These are phyloP conservation scores for Squalus acanthias DNA, from an alignment of 2,797 vertebrate genomes.

Conservation along the genomic window DNA sequence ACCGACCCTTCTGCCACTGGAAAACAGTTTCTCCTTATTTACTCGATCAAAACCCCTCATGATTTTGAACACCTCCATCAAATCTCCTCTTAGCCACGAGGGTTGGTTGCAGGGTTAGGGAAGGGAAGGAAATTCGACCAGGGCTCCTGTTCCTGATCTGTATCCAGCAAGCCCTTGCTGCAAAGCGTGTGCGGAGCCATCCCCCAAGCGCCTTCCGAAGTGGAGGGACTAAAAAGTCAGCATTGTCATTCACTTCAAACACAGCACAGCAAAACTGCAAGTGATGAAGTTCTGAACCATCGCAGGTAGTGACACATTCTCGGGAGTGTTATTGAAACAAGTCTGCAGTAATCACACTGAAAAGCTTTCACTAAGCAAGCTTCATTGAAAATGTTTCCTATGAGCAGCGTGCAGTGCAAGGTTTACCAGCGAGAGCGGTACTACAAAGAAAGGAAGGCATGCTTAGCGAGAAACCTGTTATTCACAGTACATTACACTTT, in stretches of 20 bases:
- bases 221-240: neutral
- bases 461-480: neutral
- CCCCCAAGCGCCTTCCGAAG: neutral
- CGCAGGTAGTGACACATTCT: neutral
- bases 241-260: neutral
- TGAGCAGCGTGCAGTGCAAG: neutral
- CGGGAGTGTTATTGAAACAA: neutral
- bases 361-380: neutral
- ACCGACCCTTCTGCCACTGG: too few species aligned
- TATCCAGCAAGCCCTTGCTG: neutral
- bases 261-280: neutral
- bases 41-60: too few species aligned
- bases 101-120: neutral
- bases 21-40: too few species aligned
- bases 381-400: neutral
- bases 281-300: neutral
- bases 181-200: neutral
- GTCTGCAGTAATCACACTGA: neutral
- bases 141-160: neutral
- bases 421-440: neutral
- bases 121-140: neutral
- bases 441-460: neutral
- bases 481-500: slow-evolving; percentile 10
- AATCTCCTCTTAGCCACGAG: neutral
- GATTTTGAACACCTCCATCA: too few species aligned